Evolutionary conservation across 2,888 invertebrate species (phyloP), one percentile per base, ranked within the genome.

Genomic region (Hololepta plana): DNA sequence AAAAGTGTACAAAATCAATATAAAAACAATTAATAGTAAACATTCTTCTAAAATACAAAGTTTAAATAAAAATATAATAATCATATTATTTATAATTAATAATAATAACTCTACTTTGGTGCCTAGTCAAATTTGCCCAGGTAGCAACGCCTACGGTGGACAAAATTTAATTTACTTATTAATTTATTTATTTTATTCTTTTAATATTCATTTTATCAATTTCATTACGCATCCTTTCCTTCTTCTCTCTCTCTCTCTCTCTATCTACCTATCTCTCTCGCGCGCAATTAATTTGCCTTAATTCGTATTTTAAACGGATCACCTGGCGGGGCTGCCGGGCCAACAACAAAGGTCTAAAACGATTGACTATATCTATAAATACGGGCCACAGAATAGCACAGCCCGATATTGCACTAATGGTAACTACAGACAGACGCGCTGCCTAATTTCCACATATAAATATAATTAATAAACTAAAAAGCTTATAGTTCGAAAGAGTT

Each of bases 1-100:
- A 53, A 52, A 52, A 51, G 49, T 52, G 51, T 52, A 52, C 46
- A 53, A 52, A 53, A 52, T 47, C 49, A 51, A 49, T 50, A 52
- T 50, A 53, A 51, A 52, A 53, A 52, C 51, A 51, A 50, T 49
- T 47, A 47, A 50, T 27, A 23, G 26, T 28, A 29, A 29, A 32
- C 24, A 26, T 29, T 29, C 27, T 29, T 32, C 29, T 32, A 32
- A 26, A 27, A 29, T 26, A 29, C 29, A 46, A 48, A 43, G 38
- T 42, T 43, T 26, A 24, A 27, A 33, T 26, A 15, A 31, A 44
- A 47, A 42, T 40, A 42, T 44, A 43, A 45, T 31, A 46, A 45
- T 44, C 35, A 35, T 38, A 32, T 44, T 43, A 43, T n/a, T n/a
- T n/a, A 41, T 32, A 32, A 32, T 30, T 32, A 40, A 46, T 46